phyloP scores from a whole-genome alignment of 2,888 invertebrate genomes.

The Lepas anatifera region DNA sequence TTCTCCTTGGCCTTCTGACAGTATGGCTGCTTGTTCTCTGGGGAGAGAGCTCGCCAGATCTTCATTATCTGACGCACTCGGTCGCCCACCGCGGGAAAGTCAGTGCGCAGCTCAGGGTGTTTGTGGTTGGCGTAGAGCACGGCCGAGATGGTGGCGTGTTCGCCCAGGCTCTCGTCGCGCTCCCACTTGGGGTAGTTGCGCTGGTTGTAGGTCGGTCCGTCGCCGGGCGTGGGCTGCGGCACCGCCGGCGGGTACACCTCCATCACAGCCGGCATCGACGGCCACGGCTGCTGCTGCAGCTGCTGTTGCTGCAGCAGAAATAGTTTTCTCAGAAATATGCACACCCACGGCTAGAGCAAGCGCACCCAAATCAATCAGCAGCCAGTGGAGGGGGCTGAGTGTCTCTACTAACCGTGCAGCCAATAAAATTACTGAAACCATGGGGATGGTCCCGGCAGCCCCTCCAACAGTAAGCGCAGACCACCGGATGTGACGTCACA shows the following conservation, averaged over 20 bases:
- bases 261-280: no score
- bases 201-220: constrained; percentile 41
- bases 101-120: constrained; percentile 82
- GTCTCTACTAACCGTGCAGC: no score
- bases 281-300: constrained; percentile 14
- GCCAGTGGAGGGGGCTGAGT: no score
- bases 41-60: constrained; percentile 81
- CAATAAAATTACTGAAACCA: no score
- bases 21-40: constrained; percentile 82
- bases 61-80: constrained; percentile 91
- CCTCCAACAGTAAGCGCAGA: no score
- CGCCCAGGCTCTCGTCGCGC: constrained; percentile 85
- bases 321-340: no score
- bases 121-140: constrained; percentile 92
- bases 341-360: no score
- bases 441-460: no score
- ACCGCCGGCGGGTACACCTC: no score
- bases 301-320: neutral
- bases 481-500: no score
- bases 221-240: no score
- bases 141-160: constrained; percentile 86
- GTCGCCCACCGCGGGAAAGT: constrained; percentile 87
- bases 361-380: no score
- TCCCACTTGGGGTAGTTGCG: constrained; percentile 78
- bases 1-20: constrained; percentile 85